phyloP scores from a whole-genome alignment of 2,888 invertebrate species.

The Odontothrips loti region DNA sequence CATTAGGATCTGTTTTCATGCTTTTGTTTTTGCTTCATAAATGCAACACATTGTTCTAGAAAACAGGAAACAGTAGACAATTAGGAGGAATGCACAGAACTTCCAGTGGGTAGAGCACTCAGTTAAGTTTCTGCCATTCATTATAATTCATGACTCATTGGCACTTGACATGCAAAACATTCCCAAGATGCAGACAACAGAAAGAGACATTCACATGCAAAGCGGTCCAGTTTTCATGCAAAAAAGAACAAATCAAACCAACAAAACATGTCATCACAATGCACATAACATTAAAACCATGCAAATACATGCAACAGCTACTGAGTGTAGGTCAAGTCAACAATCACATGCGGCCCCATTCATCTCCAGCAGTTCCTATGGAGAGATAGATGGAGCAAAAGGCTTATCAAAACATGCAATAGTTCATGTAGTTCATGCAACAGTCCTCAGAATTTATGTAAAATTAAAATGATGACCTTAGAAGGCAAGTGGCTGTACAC shows the following conservation, averaged over 20 bases:
- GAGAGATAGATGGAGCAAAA: background rate
- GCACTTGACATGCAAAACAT: constrained; percentile 39
- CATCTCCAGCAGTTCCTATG: background rate
- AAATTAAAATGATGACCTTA: background rate
- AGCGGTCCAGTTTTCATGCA: constrained; percentile 41
- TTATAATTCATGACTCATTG: constrained; percentile 33
- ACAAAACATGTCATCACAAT: background rate
- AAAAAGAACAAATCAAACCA: background rate
- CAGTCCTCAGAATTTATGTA: background rate
- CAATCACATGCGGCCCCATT: background rate
- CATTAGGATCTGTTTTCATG: background rate
- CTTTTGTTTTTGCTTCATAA: background rate
- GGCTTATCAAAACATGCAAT: background rate
- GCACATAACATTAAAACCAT: background rate
- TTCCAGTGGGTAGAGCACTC: background rate
- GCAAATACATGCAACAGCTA: background rate
- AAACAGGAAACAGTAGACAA: background rate
- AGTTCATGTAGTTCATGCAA: constrained; percentile 1
- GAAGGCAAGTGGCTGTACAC: constrained; percentile 22
- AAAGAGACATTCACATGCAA: constrained; percentile 36
- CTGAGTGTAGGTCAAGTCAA: background rate
- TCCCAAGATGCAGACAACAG: constrained; percentile 36
- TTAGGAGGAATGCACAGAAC: background rate
- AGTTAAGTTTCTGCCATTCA: background rate
- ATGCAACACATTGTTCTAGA: background rate